Evolutionary conservation across 1,140 invertebrate genomes (phyloP).

Genomic region (Leptonema lineaticorne): DNA sequence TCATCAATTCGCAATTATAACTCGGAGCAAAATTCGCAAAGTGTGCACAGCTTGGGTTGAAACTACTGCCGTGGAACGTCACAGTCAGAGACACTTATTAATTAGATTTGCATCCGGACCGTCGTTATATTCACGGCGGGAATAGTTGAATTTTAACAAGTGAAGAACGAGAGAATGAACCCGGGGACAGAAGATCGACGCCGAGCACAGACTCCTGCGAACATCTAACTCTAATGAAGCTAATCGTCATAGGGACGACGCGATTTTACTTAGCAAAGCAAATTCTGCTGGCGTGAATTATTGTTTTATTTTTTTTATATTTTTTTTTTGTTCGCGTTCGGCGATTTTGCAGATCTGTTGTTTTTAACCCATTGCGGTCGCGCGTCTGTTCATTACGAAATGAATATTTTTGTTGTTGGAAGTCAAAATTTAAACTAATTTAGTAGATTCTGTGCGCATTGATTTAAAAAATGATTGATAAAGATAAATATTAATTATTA

Average conservation of each 20-base stretch:
- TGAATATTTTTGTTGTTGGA: too few relatives aligned
- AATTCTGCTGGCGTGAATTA: too few relatives aligned
- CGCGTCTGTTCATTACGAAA: too few relatives aligned
- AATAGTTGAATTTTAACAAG: not conserved
- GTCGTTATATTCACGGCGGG: not conserved
- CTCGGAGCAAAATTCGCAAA: not conserved
- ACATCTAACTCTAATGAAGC: not conserved
- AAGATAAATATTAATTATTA: too few relatives aligned
- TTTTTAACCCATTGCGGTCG: too few relatives aligned
- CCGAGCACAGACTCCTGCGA: too few relatives aligned
- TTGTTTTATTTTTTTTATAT: too few relatives aligned
- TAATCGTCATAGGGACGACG: not conserved
- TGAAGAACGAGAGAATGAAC: not conserved
- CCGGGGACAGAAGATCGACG: not conserved
- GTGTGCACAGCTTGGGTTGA: not conserved
- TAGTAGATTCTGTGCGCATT: too few relatives aligned
- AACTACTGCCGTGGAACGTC: not conserved
- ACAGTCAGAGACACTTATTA: constrained; percentile 9
- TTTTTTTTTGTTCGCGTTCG: too few relatives aligned
- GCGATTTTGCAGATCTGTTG: too few relatives aligned
- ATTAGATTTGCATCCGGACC: constrained; percentile 9
- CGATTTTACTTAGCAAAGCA: constrained; percentile 8
- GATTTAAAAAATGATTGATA: too few relatives aligned
- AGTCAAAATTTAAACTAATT: too few relatives aligned
- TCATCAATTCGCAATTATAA: not conserved